Conservation (phyloP, 2,888 invertebrate species). For the Iphiclides podalirius region DNA sequence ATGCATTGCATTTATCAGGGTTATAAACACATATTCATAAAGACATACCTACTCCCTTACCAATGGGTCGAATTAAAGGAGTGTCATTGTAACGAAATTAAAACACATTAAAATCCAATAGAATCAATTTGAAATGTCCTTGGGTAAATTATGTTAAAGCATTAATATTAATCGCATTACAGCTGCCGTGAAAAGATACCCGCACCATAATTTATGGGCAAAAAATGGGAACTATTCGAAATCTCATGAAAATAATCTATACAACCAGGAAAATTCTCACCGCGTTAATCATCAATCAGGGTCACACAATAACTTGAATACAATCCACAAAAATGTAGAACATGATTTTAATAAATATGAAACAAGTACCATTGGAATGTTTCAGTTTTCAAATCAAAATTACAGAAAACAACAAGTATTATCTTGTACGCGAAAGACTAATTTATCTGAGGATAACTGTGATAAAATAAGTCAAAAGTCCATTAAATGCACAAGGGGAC, state of each 20-base stretch:
- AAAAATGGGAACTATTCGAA: slow-evolving; percentile 36
- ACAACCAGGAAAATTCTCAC: slow-evolving; percentile 48
- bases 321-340: slow-evolving; percentile 31
- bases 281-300: slow-evolving; percentile 49
- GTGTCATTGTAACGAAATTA: too few species aligned
- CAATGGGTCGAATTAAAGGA: too few species aligned
- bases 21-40: too few species aligned
- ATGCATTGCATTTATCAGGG: too few species aligned
- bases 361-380: slow-evolving; percentile 32
- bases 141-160: too few species aligned
- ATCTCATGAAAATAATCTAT: slow-evolving; percentile 34
- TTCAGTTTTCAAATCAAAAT: slow-evolving; percentile 30
- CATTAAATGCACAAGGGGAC: slow-evolving; percentile 40
- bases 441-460: slow-evolving; percentile 15
- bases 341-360: slow-evolving; percentile 43
- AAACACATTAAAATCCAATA: too few species aligned
- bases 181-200: slow-evolving; percentile 44
- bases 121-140: too few species aligned
- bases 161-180: too few species aligned
- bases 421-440: slow-evolving; percentile 45
- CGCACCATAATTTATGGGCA: slow-evolving; percentile 36
- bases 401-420: slow-evolving; percentile 36
- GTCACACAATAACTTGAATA: slow-evolving; percentile 30
- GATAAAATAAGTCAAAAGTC: slow-evolving; percentile 25
- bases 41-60: too few species aligned